A percentile compares a stretch with the other conserved stretches of the same genome.
phyloP scores from a whole-genome alignment of 1,140 invertebrate genomes.

The Pygmarrhopalites habei region DNA sequence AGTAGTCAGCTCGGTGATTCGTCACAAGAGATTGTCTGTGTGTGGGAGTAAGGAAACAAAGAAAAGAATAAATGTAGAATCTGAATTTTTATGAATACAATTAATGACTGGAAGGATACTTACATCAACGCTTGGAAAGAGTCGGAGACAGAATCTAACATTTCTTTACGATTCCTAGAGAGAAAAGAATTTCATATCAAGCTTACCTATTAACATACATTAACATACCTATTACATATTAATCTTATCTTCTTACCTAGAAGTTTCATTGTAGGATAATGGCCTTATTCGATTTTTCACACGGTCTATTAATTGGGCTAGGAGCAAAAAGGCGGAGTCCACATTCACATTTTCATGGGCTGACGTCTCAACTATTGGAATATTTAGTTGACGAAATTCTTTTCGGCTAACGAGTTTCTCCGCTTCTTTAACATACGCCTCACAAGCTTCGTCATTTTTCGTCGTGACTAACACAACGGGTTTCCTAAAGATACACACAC shows the following conservation, averaged over 20 bases:
- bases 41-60: too few species aligned
- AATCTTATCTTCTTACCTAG: too few species aligned
- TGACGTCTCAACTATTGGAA: slow-evolving; percentile 88
- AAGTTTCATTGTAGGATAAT: slow-evolving; percentile 77
- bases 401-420: slow-evolving; percentile 81
- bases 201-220: too few species aligned
- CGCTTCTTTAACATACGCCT: slow-evolving; percentile 78
- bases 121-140: slow-evolving; percentile 78
- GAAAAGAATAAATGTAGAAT: too few species aligned
- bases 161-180: slow-evolving; percentile 75
- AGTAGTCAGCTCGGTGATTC: slow-evolving; percentile 70
- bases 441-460: slow-evolving; percentile 90
- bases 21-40: slow-evolving; percentile 63
- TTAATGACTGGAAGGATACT: too few species aligned
- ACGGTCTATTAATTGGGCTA: slow-evolving; percentile 86
- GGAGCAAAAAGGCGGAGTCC: slow-evolving; percentile 81
- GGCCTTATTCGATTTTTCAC: slow-evolving; percentile 62
- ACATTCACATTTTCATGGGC: slow-evolving; percentile 96
- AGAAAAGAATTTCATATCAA: too few species aligned
- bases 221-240: too few species aligned
- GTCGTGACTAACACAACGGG: slow-evolving; percentile 90
- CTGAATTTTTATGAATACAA: too few species aligned
- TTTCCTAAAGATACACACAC: too few species aligned
- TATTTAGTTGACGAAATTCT: slow-evolving; percentile 67
- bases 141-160: slow-evolving; percentile 79